These are phyloP conservation scores for Xestia xanthographa DNA, from an alignment of 2,888 invertebrate genomes.

Conservation along the genomic window DNA sequence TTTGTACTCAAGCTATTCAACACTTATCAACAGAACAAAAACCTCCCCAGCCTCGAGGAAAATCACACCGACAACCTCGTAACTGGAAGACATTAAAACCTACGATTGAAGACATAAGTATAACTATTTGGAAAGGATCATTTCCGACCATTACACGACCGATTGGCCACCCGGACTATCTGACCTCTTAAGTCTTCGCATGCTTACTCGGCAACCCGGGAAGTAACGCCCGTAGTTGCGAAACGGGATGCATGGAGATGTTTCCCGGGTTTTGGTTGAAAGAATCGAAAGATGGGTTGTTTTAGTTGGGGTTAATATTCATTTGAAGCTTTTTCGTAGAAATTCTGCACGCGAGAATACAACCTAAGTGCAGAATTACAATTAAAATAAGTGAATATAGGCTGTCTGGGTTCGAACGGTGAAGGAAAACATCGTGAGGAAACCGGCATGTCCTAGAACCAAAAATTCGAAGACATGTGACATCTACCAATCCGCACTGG, in stretches of 20 bases:
- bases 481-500: no score
- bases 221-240: constrained; percentile 9
- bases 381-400: no score
- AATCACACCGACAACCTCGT: constrained; percentile 17
- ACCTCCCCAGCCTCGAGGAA: constrained; percentile 7
- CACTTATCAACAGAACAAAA: not conserved
- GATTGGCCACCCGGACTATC: constrained; percentile 35
- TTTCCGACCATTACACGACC: constrained; percentile 59
- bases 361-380: not conserved
- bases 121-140: constrained; percentile 56
- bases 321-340: not conserved
- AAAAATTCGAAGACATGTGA: no score
- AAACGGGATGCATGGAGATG: no score
- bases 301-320: not conserved
- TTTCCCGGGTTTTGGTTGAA: constrained; percentile 19
- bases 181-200: constrained; percentile 41
- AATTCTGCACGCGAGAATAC: no score
- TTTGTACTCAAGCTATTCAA: not conserved
- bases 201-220: constrained; percentile 52
- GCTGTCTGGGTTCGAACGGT: no score
- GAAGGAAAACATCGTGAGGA: no score
- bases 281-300: not conserved
- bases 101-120: constrained; percentile 50
- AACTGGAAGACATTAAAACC: constrained; percentile 60
- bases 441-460: no score